These are phyloP conservation scores for Meteorus sp. DNA, from an alignment of 1,140 invertebrate genomes.

Conservation along the genomic window DNA sequence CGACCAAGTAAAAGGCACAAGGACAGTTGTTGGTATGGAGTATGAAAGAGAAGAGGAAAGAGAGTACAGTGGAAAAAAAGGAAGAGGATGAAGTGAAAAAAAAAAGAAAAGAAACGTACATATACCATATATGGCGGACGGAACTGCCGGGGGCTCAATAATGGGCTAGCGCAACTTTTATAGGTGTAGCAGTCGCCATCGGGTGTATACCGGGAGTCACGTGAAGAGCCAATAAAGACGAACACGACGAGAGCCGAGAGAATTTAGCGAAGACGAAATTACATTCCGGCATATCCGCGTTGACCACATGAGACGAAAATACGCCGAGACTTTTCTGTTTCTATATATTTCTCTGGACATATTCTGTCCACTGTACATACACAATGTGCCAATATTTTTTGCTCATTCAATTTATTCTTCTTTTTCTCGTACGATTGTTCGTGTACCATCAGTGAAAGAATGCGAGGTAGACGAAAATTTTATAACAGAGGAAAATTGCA, in stretches of 20 bases:
- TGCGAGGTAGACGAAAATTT: no score
- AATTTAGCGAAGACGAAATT: slow-evolving; percentile 55
- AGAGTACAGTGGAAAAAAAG: not conserved
- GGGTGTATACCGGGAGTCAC: slow-evolving; percentile 24
- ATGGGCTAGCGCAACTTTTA: slow-evolving; percentile 30
- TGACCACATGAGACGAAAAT: slow-evolving; percentile 35
- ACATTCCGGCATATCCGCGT: slow-evolving; percentile 49
- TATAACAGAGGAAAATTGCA: no score
- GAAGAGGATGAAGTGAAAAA: slow-evolving; percentile 7
- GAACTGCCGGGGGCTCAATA: slow-evolving; percentile 29
- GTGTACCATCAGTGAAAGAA: no score
- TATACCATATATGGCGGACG: slow-evolving; percentile 6
- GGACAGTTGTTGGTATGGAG: not conserved
- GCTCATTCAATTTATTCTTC: no score
- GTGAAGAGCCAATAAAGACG: slow-evolving; percentile 51
- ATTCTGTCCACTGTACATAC: no score
- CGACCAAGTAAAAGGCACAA: not conserved
- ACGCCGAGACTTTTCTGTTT: not conserved
- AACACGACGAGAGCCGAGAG: slow-evolving; percentile 34
- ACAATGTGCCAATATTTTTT: no score
- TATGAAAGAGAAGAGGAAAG: no score
- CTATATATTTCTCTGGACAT: slow-evolving; percentile 1
- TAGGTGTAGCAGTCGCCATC: slow-evolving; percentile 25
- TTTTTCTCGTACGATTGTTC: no score
- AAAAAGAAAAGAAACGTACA: slow-evolving; percentile 11